Percentiles rank a stretch among this genome's conserved stretches.
Conservation (phyloP, 2,113 vertebrate genomes). For the Oreochromis spilurus region DNA sequence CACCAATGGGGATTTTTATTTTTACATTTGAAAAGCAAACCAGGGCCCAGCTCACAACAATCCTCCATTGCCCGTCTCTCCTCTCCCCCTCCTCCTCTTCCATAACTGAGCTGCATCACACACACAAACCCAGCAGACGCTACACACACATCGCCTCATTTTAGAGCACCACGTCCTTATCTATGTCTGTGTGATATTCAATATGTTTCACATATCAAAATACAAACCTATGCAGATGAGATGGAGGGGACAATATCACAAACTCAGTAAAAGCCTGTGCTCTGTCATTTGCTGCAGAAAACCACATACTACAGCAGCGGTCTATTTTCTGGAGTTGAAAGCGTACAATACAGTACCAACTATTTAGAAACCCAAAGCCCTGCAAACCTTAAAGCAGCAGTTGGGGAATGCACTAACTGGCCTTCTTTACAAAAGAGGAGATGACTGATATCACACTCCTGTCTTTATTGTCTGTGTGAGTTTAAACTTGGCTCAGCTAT, state of each 20-base stretch:
- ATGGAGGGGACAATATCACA: constrained; percentile 39
- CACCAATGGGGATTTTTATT: constrained; percentile 57
- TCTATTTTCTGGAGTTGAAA: background rate
- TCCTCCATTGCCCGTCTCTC: constrained; percentile 18
- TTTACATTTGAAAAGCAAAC: constrained; percentile 69
- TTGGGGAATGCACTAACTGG: background rate
- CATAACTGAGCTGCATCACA: constrained; percentile 19
- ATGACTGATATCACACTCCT: background rate
- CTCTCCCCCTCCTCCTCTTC: constrained; percentile 7
- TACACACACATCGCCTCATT: constrained; percentile 28
- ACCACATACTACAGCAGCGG: background rate
- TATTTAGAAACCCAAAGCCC: background rate
- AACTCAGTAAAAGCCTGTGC: constrained; percentile 27
- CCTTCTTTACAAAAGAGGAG: background rate
- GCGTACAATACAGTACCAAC: background rate
- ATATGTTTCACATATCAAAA: constrained; percentile 59
- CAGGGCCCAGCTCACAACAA: constrained; percentile 38
- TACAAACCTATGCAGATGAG: constrained; percentile 58
- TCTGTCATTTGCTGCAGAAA: background rate
- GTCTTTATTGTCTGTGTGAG: background rate
- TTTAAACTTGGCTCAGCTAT: background rate
- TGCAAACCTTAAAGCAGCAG: background rate
- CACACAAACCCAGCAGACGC: background rate
- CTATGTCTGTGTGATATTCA: constrained; percentile 57
- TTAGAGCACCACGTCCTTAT: constrained; percentile 46